Percentiles rank a stretch among this genome's conserved stretches.
Evolutionary conservation across 2,888 invertebrate genomes (phyloP).

Genomic region (Caenorhabditis uteleia): DNA sequence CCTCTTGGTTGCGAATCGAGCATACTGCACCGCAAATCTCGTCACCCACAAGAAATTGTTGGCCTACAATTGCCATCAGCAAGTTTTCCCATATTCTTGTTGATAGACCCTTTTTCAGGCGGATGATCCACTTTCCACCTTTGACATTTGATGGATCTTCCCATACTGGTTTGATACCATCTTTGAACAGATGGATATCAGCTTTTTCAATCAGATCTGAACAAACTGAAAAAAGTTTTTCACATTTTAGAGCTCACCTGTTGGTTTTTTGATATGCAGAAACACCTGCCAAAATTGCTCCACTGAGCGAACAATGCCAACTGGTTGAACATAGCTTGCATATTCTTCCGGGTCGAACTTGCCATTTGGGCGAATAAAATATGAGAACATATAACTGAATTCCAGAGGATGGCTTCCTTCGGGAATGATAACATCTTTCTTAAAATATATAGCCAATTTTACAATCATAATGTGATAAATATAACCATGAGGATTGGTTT

Average conservation of each 20-base stretch:
- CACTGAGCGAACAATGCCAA: slow-evolving; percentile 71
- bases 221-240: too few relatives aligned
- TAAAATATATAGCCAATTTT: not conserved
- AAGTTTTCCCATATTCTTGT: slow-evolving; percentile 91
- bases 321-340: slow-evolving; percentile 52
- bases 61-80: slow-evolving; percentile 92
- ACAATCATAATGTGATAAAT: too few relatives aligned
- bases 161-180: slow-evolving; percentile 99
- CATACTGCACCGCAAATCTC: slow-evolving; percentile 98
- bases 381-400: slow-evolving; percentile 63
- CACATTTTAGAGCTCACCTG: slow-evolving; percentile 17
- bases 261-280: slow-evolving; percentile 71
- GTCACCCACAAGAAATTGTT: slow-evolving; percentile 74
- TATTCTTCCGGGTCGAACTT: slow-evolving; percentile 68
- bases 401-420: slow-evolving; percentile 66
- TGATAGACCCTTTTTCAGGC: slow-evolving; percentile 77
- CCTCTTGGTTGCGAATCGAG: slow-evolving; percentile 86
- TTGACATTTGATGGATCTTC: slow-evolving; percentile 94
- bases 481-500: too few relatives aligned
- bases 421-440: not conserved
- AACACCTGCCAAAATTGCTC: slow-evolving; percentile 98
- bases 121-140: slow-evolving; percentile 97
- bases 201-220: slow-evolving; percentile 82
- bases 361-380: slow-evolving; percentile 63
- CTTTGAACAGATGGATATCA: slow-evolving; percentile 94